Evolutionary conservation across 2,113 vertebrate genomes (phyloP), one percentile per base, ranked within the genome.

Genomic region (Aptenodytes forsteri): DNA sequence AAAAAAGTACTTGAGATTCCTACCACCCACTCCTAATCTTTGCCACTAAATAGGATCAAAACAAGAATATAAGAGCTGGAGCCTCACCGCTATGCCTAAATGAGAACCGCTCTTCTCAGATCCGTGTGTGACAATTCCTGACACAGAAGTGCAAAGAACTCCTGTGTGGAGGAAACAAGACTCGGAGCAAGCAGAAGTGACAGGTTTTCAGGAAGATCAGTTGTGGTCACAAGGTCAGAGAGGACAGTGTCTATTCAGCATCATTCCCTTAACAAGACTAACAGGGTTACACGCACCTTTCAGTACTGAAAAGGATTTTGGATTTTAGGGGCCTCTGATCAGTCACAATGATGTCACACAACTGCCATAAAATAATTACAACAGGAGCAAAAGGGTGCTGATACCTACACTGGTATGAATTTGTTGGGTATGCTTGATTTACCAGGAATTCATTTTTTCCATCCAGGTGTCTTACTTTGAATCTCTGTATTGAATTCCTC

Each of bases 51-150:
- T 0, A 91, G 26, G 76, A 95, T 62, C 38, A 96, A 90, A 80
- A 87, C 30, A 91, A 90, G 79, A 73, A 86, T 73, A 32, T 49
- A 76, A 76, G 87, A 95, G 40, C 58, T 49, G 30, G 22, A 92
- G 54, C 19, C 66, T 61, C 66, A 40, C 26, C 2, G 1, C n/a
- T 55, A 15, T 66, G 65, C 76, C 96, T 83, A 82, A 77, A 90
- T 21, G 59, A 62, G 64, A 76, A 55, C 8, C 1, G 7, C 94
- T 55, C 58, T 61, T 66, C 91, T 82, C 30, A 25, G 58, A 67
- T 9, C 46, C 1, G 0, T 2, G 2, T 0, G 13, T 34, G 59
- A 56, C 69, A 72, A 52, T 38, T 81, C 80, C 61, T 0, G 0
- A 83, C 15, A 13, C 38, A 61, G 30, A 32, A 88, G 61, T 1